phyloP scores from a whole-genome alignment of 2,797 vertebrate species.

The Syndactyla subalaris region DNA sequence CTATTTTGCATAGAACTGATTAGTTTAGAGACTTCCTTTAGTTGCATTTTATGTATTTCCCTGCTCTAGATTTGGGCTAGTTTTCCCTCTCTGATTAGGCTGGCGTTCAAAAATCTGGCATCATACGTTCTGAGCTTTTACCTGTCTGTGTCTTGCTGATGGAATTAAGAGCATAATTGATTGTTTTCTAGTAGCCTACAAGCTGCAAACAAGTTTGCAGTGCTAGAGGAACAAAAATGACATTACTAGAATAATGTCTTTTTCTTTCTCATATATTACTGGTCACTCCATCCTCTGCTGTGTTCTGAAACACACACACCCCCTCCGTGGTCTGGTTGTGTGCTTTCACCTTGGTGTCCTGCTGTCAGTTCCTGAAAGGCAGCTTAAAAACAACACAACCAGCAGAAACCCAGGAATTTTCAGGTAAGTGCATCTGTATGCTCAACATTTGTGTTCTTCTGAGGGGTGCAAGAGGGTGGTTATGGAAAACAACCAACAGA shows the following conservation, averaged over 20 bases:
- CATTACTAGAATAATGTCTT: background rate
- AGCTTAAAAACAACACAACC: background rate
- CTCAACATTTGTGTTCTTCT: background rate
- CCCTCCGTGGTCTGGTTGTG: background rate
- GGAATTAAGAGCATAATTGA: background rate
- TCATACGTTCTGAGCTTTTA: background rate
- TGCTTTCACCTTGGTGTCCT: background rate
- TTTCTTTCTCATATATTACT: background rate
- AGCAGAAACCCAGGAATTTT: background rate
- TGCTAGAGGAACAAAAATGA: background rate
- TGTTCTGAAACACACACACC: background rate
- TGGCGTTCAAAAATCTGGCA: background rate
- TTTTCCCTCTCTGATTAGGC: background rate
- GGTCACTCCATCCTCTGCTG: background rate
- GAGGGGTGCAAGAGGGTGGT: background rate
- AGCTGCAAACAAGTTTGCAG: background rate
- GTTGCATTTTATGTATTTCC: background rate
- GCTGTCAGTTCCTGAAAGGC: background rate
- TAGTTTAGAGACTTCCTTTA: background rate
- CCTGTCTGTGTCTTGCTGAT: background rate
- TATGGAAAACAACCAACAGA: fast-evolving
- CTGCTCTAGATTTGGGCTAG: background rate
- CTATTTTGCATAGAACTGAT: background rate
- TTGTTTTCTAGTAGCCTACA: background rate
- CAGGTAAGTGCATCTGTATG: background rate